These are phyloP conservation scores for Tetraneura akinire DNA, from an alignment of 1,140 invertebrate genomes.

Conservation along the genomic window DNA sequence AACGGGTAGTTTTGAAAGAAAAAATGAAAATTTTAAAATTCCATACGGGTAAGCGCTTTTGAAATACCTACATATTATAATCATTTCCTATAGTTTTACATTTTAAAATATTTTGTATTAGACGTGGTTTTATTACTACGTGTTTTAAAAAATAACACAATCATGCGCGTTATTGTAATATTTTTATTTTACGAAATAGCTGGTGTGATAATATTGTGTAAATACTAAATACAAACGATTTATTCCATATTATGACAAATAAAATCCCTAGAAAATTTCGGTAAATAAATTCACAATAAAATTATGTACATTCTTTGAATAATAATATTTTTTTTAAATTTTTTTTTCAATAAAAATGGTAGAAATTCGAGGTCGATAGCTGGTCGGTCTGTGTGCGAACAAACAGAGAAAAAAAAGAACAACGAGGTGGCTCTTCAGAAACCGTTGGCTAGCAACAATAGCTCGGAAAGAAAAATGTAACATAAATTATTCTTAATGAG, in stretches of 20 bases:
- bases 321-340: not conserved
- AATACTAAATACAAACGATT: not conserved
- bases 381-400: not conserved
- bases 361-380: not conserved
- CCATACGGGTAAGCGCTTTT: no score
- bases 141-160: no score
- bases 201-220: not conserved
- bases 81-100: no score
- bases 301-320: not conserved
- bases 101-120: no score
- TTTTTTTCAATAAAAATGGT: not conserved
- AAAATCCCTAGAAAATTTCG: not conserved
- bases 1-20: no score
- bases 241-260: not conserved
- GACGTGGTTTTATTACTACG: no score
- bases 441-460: no score
- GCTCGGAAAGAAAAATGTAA: not conserved
- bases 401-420: not conserved
- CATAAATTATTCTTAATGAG: slow-evolving; percentile 46
- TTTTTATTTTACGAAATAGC: no score
- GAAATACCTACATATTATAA: no score
- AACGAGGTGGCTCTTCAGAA: not conserved
- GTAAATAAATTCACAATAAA: no score
- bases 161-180: no score
- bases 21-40: no score